These are phyloP conservation scores for Aphaenogaster ashmeadi DNA, from an alignment of 1,140 invertebrate genomes.

Conservation along the genomic window DNA sequence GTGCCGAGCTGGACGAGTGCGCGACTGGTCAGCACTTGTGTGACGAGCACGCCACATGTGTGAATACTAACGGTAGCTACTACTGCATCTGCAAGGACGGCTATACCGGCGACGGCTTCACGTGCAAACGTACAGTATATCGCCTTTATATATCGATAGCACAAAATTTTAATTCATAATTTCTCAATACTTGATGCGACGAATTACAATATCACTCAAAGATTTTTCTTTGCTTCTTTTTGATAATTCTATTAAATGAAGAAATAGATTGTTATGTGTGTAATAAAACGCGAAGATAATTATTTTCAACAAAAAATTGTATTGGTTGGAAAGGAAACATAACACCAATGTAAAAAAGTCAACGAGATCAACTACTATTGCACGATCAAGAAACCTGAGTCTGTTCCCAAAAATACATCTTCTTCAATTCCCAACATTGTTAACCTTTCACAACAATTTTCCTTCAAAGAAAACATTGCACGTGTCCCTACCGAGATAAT, in stretches of 20 bases:
- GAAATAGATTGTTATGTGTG: background rate
- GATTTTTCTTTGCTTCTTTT: background rate
- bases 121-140: slow-evolving; percentile 90
- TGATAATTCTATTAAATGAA: background rate
- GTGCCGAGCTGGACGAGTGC: slow-evolving; percentile 94
- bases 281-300: background rate
- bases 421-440: too few species aligned
- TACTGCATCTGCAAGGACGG: slow-evolving; percentile 94
- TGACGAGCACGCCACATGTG: slow-evolving; percentile 93
- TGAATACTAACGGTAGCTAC: slow-evolving; percentile 95
- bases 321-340: too few species aligned
- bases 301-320: too few species aligned
- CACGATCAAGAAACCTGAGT: too few species aligned
- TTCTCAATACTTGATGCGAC: background rate
- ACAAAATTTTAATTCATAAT: slow-evolving; percentile 1
- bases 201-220: background rate
- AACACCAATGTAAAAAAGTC: too few species aligned
- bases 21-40: slow-evolving; percentile 90
- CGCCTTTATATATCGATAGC: slow-evolving; percentile 3
- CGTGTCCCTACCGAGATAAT: too few species aligned
- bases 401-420: too few species aligned
- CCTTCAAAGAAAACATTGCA: too few species aligned
- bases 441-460: too few species aligned
- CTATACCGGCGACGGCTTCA: slow-evolving; percentile 94
- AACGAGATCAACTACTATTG: too few species aligned